These are phyloP conservation scores for Melanostigma gelatinosum DNA, from an alignment of 2,113 vertebrate genomes.

Conservation along the genomic window DNA sequence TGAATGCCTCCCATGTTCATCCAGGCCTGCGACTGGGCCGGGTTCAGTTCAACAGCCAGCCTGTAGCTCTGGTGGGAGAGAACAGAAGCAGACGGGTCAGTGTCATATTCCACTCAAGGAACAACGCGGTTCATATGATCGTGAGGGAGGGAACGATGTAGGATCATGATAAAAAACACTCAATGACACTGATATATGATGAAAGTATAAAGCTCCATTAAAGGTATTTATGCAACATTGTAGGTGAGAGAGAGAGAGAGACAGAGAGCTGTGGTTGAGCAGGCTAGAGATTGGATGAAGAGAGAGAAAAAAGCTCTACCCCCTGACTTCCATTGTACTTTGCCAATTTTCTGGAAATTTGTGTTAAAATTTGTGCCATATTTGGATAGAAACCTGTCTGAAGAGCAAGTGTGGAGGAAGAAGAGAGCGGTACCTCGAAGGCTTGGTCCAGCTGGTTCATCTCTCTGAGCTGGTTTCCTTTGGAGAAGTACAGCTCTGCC, in stretches of 20 bases:
- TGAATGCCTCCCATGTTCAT: conserved; percentile 99
- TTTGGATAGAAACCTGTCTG: neutral
- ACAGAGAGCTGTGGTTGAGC: no score
- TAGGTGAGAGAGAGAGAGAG: no score
- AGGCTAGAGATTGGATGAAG: no score
- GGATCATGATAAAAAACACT: no score
- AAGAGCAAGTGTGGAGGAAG: neutral
- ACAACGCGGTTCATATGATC: neutral
- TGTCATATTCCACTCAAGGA: neutral
- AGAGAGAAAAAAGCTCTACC: no score
- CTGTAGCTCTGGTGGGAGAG: conserved; percentile 88
- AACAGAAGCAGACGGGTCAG: conserved; percentile 16
- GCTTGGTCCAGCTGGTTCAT: conserved; percentile 90
- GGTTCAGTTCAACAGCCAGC: conserved; percentile 90
- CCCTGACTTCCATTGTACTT: neutral
- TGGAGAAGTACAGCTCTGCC: conserved; percentile 93
- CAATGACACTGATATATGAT: no score
- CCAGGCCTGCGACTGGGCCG: conserved; percentile 96
- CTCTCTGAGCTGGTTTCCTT: conserved; percentile 94
- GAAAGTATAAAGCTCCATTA: no score
- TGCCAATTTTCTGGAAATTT: neutral
- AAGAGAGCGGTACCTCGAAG: conserved; percentile 84
- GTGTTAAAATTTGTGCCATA: neutral
- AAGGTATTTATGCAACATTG: no score
- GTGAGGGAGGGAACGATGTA: neutral